These are phyloP conservation scores for Halcyon leucocephala DNA, from an alignment of 2,797 vertebrate species.

Conservation along the genomic window DNA sequence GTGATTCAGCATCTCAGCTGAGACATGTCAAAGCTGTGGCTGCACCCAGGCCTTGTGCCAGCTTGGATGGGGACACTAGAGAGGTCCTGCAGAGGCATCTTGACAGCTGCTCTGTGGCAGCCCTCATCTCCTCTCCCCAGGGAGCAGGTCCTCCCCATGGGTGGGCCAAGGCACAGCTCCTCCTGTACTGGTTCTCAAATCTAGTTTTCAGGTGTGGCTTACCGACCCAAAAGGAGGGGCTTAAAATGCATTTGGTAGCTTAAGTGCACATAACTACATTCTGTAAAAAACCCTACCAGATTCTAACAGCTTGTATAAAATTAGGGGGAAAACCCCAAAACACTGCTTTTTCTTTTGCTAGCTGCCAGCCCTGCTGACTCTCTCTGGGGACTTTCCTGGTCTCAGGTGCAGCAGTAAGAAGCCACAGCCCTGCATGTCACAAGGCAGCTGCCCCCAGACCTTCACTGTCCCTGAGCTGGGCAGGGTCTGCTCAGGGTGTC, in stretches of 20 bases:
- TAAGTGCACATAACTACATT: not conserved
- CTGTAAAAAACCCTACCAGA: not conserved
- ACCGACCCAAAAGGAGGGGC: not conserved
- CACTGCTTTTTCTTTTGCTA: not conserved
- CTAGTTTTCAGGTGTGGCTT: not conserved
- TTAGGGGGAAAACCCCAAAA: fast-evolving
- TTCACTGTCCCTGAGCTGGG: not conserved
- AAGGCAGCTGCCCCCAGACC: not conserved
- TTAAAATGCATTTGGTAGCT: not conserved
- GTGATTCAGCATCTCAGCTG: not conserved
- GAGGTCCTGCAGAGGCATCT: not conserved
- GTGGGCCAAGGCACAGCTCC: not conserved
- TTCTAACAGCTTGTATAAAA: not conserved
- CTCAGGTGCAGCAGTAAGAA: not conserved
- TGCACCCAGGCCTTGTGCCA: fast-evolving
- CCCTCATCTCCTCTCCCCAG: not conserved
- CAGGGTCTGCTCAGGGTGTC: not conserved
- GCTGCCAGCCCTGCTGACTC: fast-evolving
- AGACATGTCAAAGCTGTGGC: not conserved
- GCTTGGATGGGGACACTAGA: fast-evolving
- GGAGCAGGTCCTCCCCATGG: not conserved
- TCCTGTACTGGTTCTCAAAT: not conserved
- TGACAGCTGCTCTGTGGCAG: not conserved
- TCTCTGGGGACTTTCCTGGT: fast-evolving
- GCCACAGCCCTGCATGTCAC: fast-evolving